Base-by-base conservation (phyloP, 2,888 invertebrate genomes). In the Metalampra italica region DNA sequence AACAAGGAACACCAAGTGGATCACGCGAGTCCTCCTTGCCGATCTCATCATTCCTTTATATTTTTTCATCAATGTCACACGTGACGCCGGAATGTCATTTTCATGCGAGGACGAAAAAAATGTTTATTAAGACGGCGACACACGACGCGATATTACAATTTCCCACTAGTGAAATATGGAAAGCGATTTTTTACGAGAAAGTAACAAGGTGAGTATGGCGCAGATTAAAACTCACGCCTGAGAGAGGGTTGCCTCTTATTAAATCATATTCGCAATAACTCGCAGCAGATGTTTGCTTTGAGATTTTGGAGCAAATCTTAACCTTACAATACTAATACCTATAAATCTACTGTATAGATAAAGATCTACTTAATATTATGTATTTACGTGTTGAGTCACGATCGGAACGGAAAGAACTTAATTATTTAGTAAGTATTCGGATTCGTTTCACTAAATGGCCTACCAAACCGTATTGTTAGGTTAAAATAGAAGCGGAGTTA, bases 1-100 rank as follows among this genome's bases (percentile, higher is more conserved):
- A 22, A 22, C 22, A 22, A 22, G 22, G 22, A 22, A 22, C 22
- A 22, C 22, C 61, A 59, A 67, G 63, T 59, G 54, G 68, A 63
- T 68, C 49, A 57, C 59, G 55, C 52, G 54, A 53, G 54, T 57
- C 57, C 59, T 56, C 59, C 14, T 40, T n/a, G 73, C 77, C 83
- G 82, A 82, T 77, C 77, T 80, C 79, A 71, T 79, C 83, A 80
- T 84, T 78, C 81, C 85, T 86, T 87, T 85, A 89, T 86, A 89
- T 89, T 87, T 88, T 89, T 89, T 88, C 89, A 89, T 89, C 89
- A 89, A 89, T 82, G 87, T 88, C 85, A 86, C 89, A 89, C 78
- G 86, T 89, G 89, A 84, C 85, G 89, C 87, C 84, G 57, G 73
- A 84, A 88, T 86, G 87, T 85, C 89, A 89, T 88, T 89, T 89